Evolutionary conservation across 2,797 vertebrate genomes (phyloP).

Genomic region (Dryobates pubescens): DNA sequence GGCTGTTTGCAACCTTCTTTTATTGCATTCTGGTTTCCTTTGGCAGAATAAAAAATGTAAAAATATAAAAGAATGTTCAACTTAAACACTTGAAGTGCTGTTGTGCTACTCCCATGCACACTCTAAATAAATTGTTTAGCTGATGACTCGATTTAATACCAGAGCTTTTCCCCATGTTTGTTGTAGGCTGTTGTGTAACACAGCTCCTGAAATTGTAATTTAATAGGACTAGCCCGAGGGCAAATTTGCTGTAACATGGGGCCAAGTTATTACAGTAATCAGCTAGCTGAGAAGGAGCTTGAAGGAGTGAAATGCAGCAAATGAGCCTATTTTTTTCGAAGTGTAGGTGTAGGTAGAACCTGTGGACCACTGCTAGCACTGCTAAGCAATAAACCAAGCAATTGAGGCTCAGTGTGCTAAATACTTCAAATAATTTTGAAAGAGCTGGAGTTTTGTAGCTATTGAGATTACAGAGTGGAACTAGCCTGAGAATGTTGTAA

Average conservation of each 20-base stretch:
- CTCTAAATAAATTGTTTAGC: background rate
- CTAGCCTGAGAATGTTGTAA: background rate
- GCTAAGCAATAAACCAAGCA: background rate
- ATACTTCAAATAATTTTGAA: background rate
- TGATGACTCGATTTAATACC: background rate
- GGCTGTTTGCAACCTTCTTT: background rate
- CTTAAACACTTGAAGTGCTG: background rate
- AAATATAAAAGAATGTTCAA: rapidly evolving
- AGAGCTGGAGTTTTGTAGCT: background rate
- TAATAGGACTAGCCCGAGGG: background rate
- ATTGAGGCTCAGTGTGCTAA: background rate
- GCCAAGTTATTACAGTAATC: background rate
- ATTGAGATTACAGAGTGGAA: background rate
- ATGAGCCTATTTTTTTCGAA: background rate
- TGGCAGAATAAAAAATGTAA: background rate
- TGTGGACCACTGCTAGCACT: background rate
- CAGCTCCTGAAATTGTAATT: background rate
- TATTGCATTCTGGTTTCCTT: background rate
- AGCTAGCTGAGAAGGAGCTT: background rate
- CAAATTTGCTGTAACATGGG: background rate
- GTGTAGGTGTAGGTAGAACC: background rate
- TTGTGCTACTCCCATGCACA: background rate
- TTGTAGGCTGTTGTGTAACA: background rate
- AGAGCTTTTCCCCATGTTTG: background rate
- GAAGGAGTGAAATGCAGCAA: background rate